Evolutionary conservation across 2,888 invertebrate species (phyloP), one percentile per base, ranked within the genome.

Genomic region (Lymantria monacha): DNA sequence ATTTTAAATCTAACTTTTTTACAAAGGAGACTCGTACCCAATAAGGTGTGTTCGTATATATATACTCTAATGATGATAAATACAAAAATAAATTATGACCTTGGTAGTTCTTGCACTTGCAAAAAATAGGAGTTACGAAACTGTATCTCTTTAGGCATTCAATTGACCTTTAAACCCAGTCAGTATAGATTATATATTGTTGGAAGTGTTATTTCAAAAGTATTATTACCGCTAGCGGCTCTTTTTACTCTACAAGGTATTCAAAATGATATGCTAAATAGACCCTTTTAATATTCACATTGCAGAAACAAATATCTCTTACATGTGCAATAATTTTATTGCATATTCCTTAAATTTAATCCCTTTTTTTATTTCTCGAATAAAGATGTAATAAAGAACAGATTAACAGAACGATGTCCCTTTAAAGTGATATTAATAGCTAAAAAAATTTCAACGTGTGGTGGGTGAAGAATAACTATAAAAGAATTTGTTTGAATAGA

Each of bases 221-320:
- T 33, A 42, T 14, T 37, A 48, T 54, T 61, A 61, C 43, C 31
- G 58, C 58, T 44, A 30, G 50, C 42, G 53, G 61, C 50, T 49
- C 14, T 46, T 15, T 33, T 49, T 49, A 41, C 58, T 44, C 37
- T 54, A 9, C 45, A 51, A 52, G 53, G 22, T 5, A 22, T 22
- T 53, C 41, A 46, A 3, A 37, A 49, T 37, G 38, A 44, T 48
- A 40, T 12, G 12, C 33, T 42, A 44, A 51, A 42, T 9, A n/a
- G n/a, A 12, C 43, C 42, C 33, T 46, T 55, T 31, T 9, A 38
- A 11, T 37, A 38, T 37, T 42, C 9, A 12, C 30, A 9, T 33
- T 33, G 5, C 33, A 11, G 36, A 45, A 49, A 33, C 22, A 42
- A 33, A 22, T 41, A 40, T n/a, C 33, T 42, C 14, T 11, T 22